phyloP scores from a whole-genome alignment of 2,888 invertebrate species.

The Mechanitis mazaeus region DNA sequence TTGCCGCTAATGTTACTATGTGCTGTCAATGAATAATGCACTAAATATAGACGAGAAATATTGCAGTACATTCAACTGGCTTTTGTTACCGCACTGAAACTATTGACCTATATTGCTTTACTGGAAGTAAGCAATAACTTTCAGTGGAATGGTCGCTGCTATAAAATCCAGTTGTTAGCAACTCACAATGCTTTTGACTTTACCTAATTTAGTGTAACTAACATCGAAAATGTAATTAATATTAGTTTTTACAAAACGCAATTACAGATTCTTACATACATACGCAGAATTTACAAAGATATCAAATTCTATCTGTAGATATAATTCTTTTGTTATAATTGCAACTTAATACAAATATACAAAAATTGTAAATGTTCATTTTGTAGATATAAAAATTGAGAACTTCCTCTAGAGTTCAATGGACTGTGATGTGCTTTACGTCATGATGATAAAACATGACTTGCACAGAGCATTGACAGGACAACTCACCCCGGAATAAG shows the following conservation, averaged over 20 bases:
- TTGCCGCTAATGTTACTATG: conserved; percentile 12
- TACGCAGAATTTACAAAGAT: too few species aligned
- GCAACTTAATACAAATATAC: not conserved
- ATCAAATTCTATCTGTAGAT: too few species aligned
- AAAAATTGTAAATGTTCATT: conserved; percentile 5
- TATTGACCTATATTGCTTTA: conserved; percentile 75
- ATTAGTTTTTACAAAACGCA: too few species aligned
- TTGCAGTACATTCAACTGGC: conserved; percentile 63
- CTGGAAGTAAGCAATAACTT: conserved; percentile 75
- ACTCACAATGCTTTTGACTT: conserved; percentile 14
- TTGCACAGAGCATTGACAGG: conserved; percentile 65
- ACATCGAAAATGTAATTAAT: not conserved
- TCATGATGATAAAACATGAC: conserved; percentile 69
- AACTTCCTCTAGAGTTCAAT: conserved; percentile 72
- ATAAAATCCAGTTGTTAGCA: conserved; percentile 61
- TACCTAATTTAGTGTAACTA: conserved; percentile 8
- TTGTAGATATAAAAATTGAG: conserved; percentile 55
- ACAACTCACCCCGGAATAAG: conserved; percentile 55
- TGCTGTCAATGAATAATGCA: conserved; percentile 32
- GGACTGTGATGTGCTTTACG: conserved; percentile 53
- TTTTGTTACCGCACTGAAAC: conserved; percentile 75
- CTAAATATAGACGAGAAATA: conserved; percentile 62
- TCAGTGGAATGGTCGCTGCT: conserved; percentile 65
- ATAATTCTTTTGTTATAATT: too few species aligned
- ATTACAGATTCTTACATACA: too few species aligned